Base-by-base conservation (phyloP, 2,888 invertebrate genomes). In the Heliconius aoede region DNA sequence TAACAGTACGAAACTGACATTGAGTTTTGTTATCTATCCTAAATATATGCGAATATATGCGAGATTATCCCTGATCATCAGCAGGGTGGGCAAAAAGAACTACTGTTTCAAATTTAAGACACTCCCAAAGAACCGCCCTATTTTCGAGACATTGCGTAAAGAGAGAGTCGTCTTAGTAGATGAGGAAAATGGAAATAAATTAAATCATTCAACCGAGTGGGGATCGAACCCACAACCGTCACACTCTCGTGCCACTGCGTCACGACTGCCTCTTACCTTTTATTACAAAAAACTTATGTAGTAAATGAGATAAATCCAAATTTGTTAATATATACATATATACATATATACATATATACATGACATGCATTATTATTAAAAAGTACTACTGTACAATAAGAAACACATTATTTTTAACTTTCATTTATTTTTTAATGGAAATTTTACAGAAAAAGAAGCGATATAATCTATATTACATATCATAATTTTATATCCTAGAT, bases 381-480 rank as follows among this genome's bases (percentile, higher is more conserved):
- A 24, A 65, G 24, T 24, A 15, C 24, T 24, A 36, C 24, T 24
- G 7, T 65, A 60, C 5, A 65, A 65, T 65, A 65, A 65, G 65
- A 65, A 65, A 65, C 36, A 65, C 65, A 15, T 24, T 30, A 15
- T 13, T 40, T 36, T 40, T 40, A 65, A 24, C 65, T 65, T 65
- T 65, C 7, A 65, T 65, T 65, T 36, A 36, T 65, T 65, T 65
- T 65, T 65, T 40, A 65, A 40, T 21, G 32, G 1, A 64, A 13
- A n/a, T 5, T 4, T 11, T 11, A 32, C 18, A 30, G 21, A 30
- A 30, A 61, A 30, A 11, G n/a, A 64, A 13, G 13, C 24, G 15
- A n/a, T 36, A 64, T 36, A 36, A 64, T 36, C 36, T 36, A 32
- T 64, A n/a, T 64, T 64, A 64, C 65, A 65, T 24, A 40, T 15